A percentile compares a stretch with the other conserved stretches of the same genome.
Evolutionary conservation across 1,140 invertebrate species (phyloP).

Genomic region (Euwallacea similis): DNA sequence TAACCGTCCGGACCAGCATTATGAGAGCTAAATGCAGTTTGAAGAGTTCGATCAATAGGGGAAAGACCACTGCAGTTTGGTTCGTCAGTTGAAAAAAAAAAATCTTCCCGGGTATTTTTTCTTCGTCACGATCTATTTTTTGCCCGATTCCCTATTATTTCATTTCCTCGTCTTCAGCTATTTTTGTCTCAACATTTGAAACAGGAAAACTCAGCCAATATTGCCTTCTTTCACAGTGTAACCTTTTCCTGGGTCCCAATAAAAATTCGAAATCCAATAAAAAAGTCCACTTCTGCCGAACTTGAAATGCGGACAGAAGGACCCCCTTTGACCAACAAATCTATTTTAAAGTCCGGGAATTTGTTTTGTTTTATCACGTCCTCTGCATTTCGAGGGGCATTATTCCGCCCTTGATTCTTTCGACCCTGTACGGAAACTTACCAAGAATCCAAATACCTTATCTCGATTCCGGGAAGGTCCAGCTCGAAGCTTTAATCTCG

Average conservation of each 20-base stretch:
- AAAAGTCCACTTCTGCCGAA: conserved; percentile 30
- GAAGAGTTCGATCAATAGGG: conserved; percentile 6
- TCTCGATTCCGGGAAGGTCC: conserved; percentile 2
- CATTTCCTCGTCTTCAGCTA: too few relatives aligned
- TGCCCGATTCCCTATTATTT: too few relatives aligned
- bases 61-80: too few relatives aligned
- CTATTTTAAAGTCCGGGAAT: conserved; percentile 45
- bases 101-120: too few relatives aligned
- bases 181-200: too few relatives aligned
- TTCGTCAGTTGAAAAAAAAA: too few relatives aligned
- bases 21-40: conserved; percentile 12
- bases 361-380: conserved; percentile 50
- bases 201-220: too few relatives aligned
- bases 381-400: conserved; percentile 44
- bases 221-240: too few relatives aligned
- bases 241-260: conserved; percentile 11
- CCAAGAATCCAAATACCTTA: conserved; percentile 42
- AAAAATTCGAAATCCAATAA: conserved; percentile 37
- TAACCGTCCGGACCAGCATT: conserved; percentile 9
- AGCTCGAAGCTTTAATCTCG: conserved; percentile 1
- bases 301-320: conserved; percentile 37
- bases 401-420: conserved; percentile 33
- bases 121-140: too few relatives aligned
- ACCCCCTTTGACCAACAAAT: conserved; percentile 40
- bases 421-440: conserved; percentile 28